These are phyloP conservation scores for Abscondita cerata DNA, from an alignment of 2,888 invertebrate species.

Conservation along the genomic window DNA sequence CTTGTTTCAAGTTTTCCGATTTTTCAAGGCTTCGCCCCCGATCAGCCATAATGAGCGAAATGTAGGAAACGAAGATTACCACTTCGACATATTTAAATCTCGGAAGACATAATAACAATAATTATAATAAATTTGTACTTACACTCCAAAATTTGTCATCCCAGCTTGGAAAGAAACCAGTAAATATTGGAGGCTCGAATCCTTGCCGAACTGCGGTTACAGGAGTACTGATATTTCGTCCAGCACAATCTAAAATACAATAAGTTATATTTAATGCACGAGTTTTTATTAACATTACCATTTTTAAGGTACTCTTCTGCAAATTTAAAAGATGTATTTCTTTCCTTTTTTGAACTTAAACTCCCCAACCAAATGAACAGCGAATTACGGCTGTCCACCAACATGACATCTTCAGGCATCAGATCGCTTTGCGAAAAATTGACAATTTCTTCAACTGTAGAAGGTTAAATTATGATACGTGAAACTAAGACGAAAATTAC, in stretches of 20 bases:
- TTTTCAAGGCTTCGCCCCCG: too few relatives aligned
- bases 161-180: slow-evolving; percentile 92
- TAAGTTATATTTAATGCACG: too few relatives aligned
- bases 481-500: slow-evolving; percentile 5
- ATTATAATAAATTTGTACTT: too few relatives aligned
- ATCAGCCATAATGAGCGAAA: too few relatives aligned
- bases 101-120: too few relatives aligned
- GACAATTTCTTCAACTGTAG: slow-evolving; percentile 77
- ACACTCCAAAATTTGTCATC: slow-evolving; percentile 83
- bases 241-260: slow-evolving; percentile 73
- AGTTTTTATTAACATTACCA: too few relatives aligned
- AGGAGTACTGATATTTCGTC: slow-evolving; percentile 79
- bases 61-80: too few relatives aligned
- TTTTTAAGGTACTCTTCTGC: slow-evolving; percentile 71
- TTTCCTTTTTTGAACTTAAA: slow-evolving; percentile 71
- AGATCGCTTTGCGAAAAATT: slow-evolving; percentile 85
- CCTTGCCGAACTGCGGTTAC: slow-evolving; percentile 83
- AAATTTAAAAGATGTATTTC: slow-evolving; percentile 68
- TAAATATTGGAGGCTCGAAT: slow-evolving; percentile 88
- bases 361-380: slow-evolving; percentile 90
- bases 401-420: slow-evolving; percentile 83
- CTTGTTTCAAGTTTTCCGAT: too few relatives aligned
- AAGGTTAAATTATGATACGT: neutral
- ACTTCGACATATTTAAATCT: too few relatives aligned
- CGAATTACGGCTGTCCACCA: slow-evolving; percentile 81